Evolutionary conservation across 2,888 invertebrate genomes (phyloP).

Genomic region (Lypha dubia): DNA sequence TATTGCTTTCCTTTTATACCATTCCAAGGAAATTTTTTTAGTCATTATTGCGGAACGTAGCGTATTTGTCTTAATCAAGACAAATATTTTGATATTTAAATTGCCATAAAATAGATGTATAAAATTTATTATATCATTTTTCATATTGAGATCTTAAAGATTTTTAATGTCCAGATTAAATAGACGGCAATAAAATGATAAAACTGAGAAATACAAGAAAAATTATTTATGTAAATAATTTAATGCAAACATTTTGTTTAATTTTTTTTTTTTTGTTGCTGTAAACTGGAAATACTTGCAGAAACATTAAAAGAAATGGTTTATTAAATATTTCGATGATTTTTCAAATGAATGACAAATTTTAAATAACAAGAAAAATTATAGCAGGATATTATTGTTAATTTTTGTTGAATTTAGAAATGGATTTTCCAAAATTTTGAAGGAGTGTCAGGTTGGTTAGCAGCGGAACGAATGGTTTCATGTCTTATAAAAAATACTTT

Average conservation of each 20-base stretch:
- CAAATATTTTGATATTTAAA: constrained; percentile 67
- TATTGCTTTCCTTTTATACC: background rate
- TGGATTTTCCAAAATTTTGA: too few relatives aligned
- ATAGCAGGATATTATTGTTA: too few relatives aligned
- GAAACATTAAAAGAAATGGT: constrained; percentile 25
- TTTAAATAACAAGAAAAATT: too few relatives aligned
- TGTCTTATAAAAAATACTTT: too few relatives aligned
- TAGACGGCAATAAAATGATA: constrained; percentile 47
- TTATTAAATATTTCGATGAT: constrained; percentile 10
- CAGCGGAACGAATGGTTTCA: too few relatives aligned
- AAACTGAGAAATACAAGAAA: constrained; percentile 18
- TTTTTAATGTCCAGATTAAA: constrained; percentile 47
- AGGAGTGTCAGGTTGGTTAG: too few relatives aligned
- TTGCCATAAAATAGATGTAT: constrained; percentile 66
- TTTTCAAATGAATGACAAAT: constrained; percentile 28
- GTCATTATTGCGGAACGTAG: background rate
- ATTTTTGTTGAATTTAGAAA: too few relatives aligned
- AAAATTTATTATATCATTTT: constrained; percentile 66
- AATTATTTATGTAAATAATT: constrained; percentile 28
- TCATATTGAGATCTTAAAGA: constrained; percentile 52
- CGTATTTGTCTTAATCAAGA: constrained; percentile 34
- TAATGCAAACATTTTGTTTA: constrained; percentile 10
- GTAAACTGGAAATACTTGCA: constrained; percentile 10
- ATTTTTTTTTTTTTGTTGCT: too few relatives aligned
- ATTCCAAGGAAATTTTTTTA: background rate